Base-by-base conservation (phyloP, 2,113 vertebrate species). In the Bos indicus region DNA sequence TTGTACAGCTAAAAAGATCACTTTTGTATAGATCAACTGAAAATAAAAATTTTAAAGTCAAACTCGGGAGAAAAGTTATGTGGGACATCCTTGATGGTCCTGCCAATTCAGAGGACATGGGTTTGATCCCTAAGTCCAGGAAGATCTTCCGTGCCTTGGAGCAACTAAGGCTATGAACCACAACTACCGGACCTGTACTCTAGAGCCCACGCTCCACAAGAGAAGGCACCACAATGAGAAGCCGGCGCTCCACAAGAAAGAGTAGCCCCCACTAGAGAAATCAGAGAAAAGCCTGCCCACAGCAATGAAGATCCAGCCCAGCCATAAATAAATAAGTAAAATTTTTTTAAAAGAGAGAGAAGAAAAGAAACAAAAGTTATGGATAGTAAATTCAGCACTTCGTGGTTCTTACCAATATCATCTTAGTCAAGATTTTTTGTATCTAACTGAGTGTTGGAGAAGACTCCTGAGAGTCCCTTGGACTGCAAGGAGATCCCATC, bases 1-100 rank as follows among this genome's bases (percentile, higher is more conserved):
- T 36, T 95, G 60, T 74, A 91, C 52, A 94, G 57, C 8, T 46
- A 88, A 93, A 97, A 96, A 93, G 77, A 52, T 94, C 48, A 59
- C 14, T 86, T 36, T 5, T 46, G 2, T 91, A 7, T 33, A 90
- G 71, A 67, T 86, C n/a, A 91, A 94, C 67, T 78, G 51, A 94
- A 97, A 67, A 56, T 89, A 80, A 95, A 83, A 88, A 80, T 59
- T 83, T 56, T 78, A 46, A 81, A 89, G 64, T 25, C 43, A 96
- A 90, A 57, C 13, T 74, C n/a, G 7, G 40, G 43, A 90, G 52
- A 77, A 89, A 81, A 94, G 82, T 71, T 14, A 48, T 30, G 52
- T 59, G n/a, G 71, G 71, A 43, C 71, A 77, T 77, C 71, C 40
- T 7, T 77, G 23, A 43, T 77, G 40, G 71, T 43, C 36, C 71